Conservation (phyloP, 2,888 invertebrate species). For the Atherix ibis region DNA sequence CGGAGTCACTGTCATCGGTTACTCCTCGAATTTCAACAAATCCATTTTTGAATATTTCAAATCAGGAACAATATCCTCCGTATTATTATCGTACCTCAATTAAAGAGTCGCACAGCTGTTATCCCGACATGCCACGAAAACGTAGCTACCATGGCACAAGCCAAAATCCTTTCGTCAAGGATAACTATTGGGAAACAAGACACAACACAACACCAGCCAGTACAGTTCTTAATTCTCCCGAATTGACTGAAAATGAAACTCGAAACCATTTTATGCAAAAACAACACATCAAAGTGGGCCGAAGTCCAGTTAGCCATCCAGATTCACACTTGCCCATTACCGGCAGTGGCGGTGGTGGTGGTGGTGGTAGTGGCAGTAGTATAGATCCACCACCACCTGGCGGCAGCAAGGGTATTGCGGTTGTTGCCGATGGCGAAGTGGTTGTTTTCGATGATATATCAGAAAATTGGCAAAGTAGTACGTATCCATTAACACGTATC, state of each 20-base stretch:
- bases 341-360: too few relatives aligned
- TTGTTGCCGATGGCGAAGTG: conserved; percentile 57
- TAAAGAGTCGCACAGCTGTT: conserved; percentile 7
- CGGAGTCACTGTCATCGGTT: conserved; percentile 30
- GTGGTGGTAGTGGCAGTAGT: too few relatives aligned
- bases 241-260: conserved; percentile 18
- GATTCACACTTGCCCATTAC: too few relatives aligned
- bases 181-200: conserved; percentile 25
- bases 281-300: conserved; percentile 21
- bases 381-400: conserved; percentile 10
- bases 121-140: conserved; percentile 10
- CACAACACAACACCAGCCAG: conserved; percentile 20
- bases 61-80: conserved; percentile 7
- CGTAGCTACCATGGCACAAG: conserved; percentile 7
- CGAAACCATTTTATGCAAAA: conserved; percentile 13
- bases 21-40: conserved; percentile 31
- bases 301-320: conserved; percentile 23
- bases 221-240: conserved; percentile 26
- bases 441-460: conserved; percentile 77
- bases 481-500: conserved; percentile 2
- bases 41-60: conserved; percentile 24
- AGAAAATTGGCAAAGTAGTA: conserved; percentile 61
- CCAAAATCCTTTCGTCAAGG: conserved; percentile 13
- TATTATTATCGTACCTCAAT: conserved; percentile 4
- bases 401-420: conserved; percentile 31